A percentile compares a stretch with the other conserved stretches of the same genome.
These are phyloP conservation scores for Spilarctia lutea DNA, from an alignment of 2,888 invertebrate species.

Conservation along the genomic window DNA sequence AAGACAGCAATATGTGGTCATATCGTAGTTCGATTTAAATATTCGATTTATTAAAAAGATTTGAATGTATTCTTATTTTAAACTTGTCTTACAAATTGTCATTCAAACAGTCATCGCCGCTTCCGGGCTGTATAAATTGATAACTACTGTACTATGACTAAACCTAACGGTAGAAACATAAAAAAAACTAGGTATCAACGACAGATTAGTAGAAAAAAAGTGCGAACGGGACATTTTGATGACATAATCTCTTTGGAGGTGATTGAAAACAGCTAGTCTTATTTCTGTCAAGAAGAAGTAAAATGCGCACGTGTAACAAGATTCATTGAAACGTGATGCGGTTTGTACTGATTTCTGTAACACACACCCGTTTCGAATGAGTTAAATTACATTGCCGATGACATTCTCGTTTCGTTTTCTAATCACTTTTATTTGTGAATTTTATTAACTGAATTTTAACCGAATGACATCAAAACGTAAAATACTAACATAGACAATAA, in stretches of 20 bases:
- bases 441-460: conserved; percentile 13
- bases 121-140: conserved; percentile 49
- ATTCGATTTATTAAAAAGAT: no score
- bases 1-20: neutral
- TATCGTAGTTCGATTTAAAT: neutral
- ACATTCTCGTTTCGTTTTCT: conserved; percentile 62
- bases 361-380: conserved; percentile 48
- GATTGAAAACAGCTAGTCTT: neutral
- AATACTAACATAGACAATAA: neutral
- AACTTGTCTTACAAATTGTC: conserved; percentile 41
- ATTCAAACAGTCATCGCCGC: conserved; percentile 38
- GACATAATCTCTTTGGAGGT: neutral
- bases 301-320: conserved; percentile 50
- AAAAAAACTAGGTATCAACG: conserved; percentile 26
- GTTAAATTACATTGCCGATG: conserved; percentile 56
- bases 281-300: conserved; percentile 20
- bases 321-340: conserved; percentile 39
- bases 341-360: conserved; percentile 61
- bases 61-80: neutral
- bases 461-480: neutral
- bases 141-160: conserved; percentile 52
- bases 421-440: conserved; percentile 55
- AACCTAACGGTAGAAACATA: conserved; percentile 31
- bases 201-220: neutral
- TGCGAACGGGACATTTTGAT: conserved; percentile 1